These are phyloP conservation scores for Troides aeacus DNA, from an alignment of 2,888 invertebrate genomes.

Conservation along the genomic window DNA sequence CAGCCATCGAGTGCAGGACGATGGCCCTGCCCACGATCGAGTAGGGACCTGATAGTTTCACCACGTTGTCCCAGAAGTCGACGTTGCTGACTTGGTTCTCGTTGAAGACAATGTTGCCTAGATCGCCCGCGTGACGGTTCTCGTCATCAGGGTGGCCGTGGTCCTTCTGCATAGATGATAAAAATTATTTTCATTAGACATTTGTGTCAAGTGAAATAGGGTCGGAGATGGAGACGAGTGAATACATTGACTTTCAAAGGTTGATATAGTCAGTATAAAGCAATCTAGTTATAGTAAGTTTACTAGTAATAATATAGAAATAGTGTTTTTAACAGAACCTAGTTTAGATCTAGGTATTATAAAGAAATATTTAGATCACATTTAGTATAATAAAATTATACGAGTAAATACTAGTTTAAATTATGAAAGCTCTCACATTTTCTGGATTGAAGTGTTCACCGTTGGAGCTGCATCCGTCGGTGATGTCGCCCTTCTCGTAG, in stretches of 20 bases:
- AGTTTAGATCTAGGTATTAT: background rate
- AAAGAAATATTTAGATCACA: background rate
- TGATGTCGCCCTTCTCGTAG: slow-evolving; percentile 86
- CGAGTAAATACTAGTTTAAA: background rate
- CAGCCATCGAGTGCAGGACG: slow-evolving; percentile 86
- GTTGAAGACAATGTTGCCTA: slow-evolving; percentile 88
- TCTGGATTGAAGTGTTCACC: slow-evolving; percentile 90
- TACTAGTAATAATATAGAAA: too few relatives aligned
- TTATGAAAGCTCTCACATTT: slow-evolving; percentile 76
- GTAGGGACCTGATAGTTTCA: slow-evolving; percentile 82
- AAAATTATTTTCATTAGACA: background rate
- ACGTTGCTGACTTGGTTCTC: slow-evolving; percentile 77
- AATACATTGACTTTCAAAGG: too few relatives aligned
- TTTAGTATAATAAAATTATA: background rate
- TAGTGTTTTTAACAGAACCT: background rate
- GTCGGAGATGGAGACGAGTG: too few relatives aligned
- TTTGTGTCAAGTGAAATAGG: too few relatives aligned
- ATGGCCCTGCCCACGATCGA: slow-evolving; percentile 87
- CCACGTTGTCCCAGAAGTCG: slow-evolving; percentile 81
- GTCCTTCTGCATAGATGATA: slow-evolving; percentile 72
- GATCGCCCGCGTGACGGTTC: slow-evolving; percentile 90
- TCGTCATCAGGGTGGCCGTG: slow-evolving; percentile 87
- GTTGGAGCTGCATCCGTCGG: slow-evolving; percentile 83
- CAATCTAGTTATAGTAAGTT: too few relatives aligned
- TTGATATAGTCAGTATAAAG: too few relatives aligned